Evolutionary conservation across 2,888 invertebrate genomes (phyloP).

Genomic region (Andrena chrysosceles): DNA sequence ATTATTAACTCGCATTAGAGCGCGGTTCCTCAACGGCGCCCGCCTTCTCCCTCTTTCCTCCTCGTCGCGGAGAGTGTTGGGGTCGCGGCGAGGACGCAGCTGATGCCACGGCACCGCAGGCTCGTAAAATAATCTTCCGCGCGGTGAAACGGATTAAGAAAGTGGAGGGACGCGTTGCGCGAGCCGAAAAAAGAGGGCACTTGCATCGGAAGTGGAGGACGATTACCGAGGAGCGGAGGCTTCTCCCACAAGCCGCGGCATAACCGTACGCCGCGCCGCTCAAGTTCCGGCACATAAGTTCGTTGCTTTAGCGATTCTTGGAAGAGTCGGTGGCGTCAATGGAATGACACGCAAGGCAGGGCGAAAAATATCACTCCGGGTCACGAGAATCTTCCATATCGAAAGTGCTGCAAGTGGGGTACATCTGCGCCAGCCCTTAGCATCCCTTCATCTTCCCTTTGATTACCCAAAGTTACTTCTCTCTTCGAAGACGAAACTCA

Average conservation of each 20-base stretch:
- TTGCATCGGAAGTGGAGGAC: conserved; percentile 46
- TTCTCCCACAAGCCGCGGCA: conserved; percentile 29
- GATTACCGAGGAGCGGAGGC: conserved; percentile 31
- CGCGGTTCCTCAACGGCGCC: conserved; percentile 67
- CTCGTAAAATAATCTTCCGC: conserved; percentile 80
- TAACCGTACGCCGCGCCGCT: conserved; percentile 40
- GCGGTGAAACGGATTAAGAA: conserved; percentile 72
- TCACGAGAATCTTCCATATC: neutral
- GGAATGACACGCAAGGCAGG: conserved; percentile 35
- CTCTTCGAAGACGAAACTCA: too few relatives aligned
- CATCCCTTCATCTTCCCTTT: too few relatives aligned
- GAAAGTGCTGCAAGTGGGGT: neutral
- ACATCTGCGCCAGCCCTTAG: too few relatives aligned
- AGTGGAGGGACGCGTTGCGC: conserved; percentile 58
- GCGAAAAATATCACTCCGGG: conserved; percentile 15
- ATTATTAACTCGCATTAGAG: conserved; percentile 83
- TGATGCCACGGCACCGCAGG: conserved; percentile 80
- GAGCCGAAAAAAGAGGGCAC: conserved; percentile 45
- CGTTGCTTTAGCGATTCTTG: conserved; percentile 40
- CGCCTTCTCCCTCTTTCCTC: conserved; percentile 20
- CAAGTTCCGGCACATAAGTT: conserved; percentile 55
- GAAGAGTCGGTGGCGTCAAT: conserved; percentile 27
- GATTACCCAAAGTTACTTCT: too few relatives aligned
- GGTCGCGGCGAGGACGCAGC: conserved; percentile 75
- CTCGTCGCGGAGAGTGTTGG: conserved; percentile 33